Evolutionary conservation across 2,888 invertebrate species (phyloP).

Genomic region (Rhagonycha lutea): DNA sequence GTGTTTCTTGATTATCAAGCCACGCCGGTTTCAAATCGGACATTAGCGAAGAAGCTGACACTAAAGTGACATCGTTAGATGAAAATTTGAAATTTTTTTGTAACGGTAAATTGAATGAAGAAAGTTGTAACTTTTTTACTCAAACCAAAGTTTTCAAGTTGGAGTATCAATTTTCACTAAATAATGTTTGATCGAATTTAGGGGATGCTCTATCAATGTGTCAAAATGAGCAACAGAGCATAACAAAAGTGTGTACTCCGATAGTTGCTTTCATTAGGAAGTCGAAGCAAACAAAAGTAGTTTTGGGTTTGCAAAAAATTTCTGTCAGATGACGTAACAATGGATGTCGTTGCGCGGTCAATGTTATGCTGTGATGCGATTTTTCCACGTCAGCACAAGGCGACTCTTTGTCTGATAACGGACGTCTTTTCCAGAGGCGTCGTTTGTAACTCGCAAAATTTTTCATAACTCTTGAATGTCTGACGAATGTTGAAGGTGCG

Average conservation of each 20-base stretch:
- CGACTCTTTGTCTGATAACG: conserved; percentile 53
- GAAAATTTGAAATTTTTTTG: neutral
- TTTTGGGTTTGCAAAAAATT: conserved; percentile 22
- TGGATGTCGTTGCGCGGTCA: conserved; percentile 47
- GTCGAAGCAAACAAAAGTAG: conserved; percentile 28
- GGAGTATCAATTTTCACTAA: neutral
- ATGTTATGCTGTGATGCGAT: conserved; percentile 54
- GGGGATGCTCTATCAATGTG: neutral
- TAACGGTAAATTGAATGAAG: neutral
- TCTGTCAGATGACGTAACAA: conserved; percentile 38
- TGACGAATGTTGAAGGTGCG: neutral
- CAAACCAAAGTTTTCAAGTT: neutral
- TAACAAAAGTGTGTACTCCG: conserved; percentile 22
- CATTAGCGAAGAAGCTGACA: neutral
- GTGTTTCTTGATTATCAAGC: neutral
- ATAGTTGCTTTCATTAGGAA: conserved; percentile 28
- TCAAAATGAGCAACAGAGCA: conserved; percentile 14
- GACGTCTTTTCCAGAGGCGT: conserved; percentile 34
- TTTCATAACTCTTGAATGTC: neutral
- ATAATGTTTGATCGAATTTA: neutral
- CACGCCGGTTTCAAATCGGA: neutral
- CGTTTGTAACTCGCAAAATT: neutral
- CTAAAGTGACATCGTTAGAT: neutral
- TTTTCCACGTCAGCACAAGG: conserved; percentile 55
- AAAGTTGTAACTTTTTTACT: neutral